Base-by-base conservation (phyloP, 2,888 invertebrate species). In the Epinotia nisella region DNA sequence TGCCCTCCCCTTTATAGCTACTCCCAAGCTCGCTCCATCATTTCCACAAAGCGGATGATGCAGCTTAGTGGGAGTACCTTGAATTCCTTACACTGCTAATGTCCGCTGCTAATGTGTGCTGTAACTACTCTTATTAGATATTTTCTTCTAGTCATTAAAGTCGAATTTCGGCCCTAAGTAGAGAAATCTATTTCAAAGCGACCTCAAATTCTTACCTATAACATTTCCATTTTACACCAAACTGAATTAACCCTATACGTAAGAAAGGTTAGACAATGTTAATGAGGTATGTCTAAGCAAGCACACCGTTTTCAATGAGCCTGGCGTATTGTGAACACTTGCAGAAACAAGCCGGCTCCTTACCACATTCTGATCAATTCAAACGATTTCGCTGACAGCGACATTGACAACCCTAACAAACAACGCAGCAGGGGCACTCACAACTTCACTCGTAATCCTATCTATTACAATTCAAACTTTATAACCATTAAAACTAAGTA, bases 321-420 rank as follows among this genome's bases (percentile, higher is more conserved):
- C 45, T 24, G 45, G 55, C 61, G 13, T 39, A 67, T 70, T 70
- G 58, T 55, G 41, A 66, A 51, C 73, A 58, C 58, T 66, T 55
- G 59, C 62, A 35, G 58, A 67, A 72, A 64, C 49, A 49, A n/a
- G 69, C 70, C 62, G 58, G 68, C 17, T 55, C 75, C 74, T 78
- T 78, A 65, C 78, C 78, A 74, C 76, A 76, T 78, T 77, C 81
- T 83, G 86, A 86, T 87, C 85, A 85, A 87, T 83, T 86, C 78
- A 83, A 85, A 87, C 86, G 85, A 83, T 81, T 78, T 59, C 77
- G 81, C 85, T 81, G 88, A 87, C 87, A 87, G 84, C n/a, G n/a
- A n/a, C n/a, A n/a, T n/a, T 81, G 88, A 88, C 87, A 87, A 84
- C 79, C 83, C 83, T 82, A 83, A 83, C 88, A 87, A 90, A 88